Conservation (phyloP, 1,140 invertebrate species). For the Leptoteleia sp. region DNA sequence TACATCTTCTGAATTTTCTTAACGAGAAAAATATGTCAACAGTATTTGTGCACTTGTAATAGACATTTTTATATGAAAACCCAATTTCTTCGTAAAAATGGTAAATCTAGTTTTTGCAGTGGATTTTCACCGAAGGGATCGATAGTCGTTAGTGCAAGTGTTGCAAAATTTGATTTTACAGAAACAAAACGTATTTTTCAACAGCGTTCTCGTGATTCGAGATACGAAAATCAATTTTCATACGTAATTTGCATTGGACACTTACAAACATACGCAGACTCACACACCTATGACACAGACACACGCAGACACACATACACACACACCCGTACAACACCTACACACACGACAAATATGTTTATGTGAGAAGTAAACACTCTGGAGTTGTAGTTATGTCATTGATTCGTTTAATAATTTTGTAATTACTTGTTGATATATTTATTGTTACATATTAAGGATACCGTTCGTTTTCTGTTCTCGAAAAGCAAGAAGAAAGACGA, state of each 20-base stretch:
- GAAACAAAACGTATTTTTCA: conserved; percentile 10
- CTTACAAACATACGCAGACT: not conserved
- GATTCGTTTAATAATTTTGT: conserved; percentile 61
- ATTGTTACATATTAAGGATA: conserved; percentile 48
- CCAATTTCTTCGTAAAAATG: conserved; percentile 16
- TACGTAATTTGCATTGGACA: conserved; percentile 50
- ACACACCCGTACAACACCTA: conserved; percentile 8
- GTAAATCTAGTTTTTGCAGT: conserved; percentile 46
- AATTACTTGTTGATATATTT: conserved; percentile 62
- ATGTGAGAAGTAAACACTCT: conserved; percentile 32
- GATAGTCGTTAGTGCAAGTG: conserved; percentile 13
- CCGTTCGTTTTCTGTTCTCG: conserved; percentile 23
- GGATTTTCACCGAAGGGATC: conserved; percentile 42
- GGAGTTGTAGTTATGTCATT: conserved; percentile 31
- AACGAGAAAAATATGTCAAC: too few relatives aligned
- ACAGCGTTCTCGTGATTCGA: conserved; percentile 15
- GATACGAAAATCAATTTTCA: conserved; percentile 32
- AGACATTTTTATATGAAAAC: conserved; percentile 54
- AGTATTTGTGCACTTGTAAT: conserved; percentile 49
- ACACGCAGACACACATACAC: not conserved
- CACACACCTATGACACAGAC: too few relatives aligned
- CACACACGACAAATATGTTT: conserved; percentile 22
- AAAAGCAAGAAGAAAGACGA: conserved; percentile 34
- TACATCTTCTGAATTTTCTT: too few relatives aligned
- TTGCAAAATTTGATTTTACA: conserved; percentile 20